These are phyloP conservation scores for Drosophila meridiana DNA, from an alignment of 2,888 invertebrate species.

Conservation along the genomic window DNA sequence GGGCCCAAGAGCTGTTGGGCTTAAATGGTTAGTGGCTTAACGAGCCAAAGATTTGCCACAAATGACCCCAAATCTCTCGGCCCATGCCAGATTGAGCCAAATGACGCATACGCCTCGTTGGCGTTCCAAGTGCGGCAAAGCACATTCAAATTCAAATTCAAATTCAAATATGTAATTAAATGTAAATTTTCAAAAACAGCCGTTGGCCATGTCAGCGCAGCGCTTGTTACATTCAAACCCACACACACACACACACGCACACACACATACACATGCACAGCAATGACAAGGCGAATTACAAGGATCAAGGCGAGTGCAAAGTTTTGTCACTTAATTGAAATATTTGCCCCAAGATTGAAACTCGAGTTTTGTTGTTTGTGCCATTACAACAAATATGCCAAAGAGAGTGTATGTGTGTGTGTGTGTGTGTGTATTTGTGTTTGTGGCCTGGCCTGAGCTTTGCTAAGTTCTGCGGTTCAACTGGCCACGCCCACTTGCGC, in stretches of 20 bases:
- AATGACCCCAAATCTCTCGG: slow-evolving; percentile 48
- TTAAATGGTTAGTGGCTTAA: slow-evolving; percentile 68
- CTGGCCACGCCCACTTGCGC: slow-evolving; percentile 35
- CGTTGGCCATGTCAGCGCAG: slow-evolving; percentile 33
- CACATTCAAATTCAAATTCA: slow-evolving; percentile 54
- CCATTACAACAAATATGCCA: slow-evolving; percentile 61
- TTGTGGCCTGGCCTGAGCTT: slow-evolving; percentile 31
- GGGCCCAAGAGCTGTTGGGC: slow-evolving; percentile 5
- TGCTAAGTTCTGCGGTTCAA: slow-evolving; percentile 46
- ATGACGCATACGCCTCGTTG: slow-evolving; percentile 67
- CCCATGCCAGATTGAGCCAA: slow-evolving; percentile 33
- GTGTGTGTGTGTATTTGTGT: background rate
- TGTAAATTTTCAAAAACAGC: slow-evolving; percentile 71
- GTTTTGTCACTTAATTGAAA: slow-evolving; percentile 83
- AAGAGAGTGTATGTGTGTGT: background rate
- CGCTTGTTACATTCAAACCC: slow-evolving; percentile 13
- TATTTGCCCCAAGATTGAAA: slow-evolving; percentile 82
- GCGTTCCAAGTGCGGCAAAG: slow-evolving; percentile 45
- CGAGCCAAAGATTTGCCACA: slow-evolving; percentile 68
- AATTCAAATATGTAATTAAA: slow-evolving; percentile 78
- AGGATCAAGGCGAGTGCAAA: slow-evolving; percentile 72
- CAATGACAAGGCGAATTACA: slow-evolving; percentile 62
- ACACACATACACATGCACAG: slow-evolving; percentile 12
- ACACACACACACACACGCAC: slow-evolving; percentile 18
- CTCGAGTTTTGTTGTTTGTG: slow-evolving; percentile 61